These are phyloP conservation scores for Drosophila tsacasi DNA, from an alignment of 1,140 invertebrate genomes.

Conservation along the genomic window DNA sequence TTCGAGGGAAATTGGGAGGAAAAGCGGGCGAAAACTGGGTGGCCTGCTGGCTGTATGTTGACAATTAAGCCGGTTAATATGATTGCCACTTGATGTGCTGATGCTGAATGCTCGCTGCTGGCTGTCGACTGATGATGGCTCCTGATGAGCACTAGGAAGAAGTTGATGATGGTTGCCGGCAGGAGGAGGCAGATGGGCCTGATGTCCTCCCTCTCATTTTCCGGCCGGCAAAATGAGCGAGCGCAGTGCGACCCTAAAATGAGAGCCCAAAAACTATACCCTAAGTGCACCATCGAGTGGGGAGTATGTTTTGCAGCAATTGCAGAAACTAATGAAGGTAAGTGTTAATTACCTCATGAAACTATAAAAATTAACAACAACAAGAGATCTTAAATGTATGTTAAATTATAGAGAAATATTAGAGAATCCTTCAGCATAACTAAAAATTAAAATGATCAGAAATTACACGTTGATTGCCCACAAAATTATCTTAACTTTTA, in stretches of 20 bases:
- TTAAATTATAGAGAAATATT: too few species aligned
- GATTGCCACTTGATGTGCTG: slow-evolving; percentile 81
- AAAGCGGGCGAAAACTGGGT: background rate
- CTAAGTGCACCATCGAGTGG: slow-evolving; percentile 29
- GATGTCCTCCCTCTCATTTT: slow-evolving; percentile 17
- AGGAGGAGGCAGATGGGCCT: slow-evolving; percentile 3
- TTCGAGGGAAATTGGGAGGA: slow-evolving; percentile 24
- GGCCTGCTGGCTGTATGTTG: slow-evolving; percentile 65
- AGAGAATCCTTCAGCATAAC: too few species aligned
- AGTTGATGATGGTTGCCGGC: background rate
- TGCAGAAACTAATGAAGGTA: background rate
- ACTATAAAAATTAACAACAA: background rate
- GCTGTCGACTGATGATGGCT: slow-evolving; percentile 48
- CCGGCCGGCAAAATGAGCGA: slow-evolving; percentile 51
- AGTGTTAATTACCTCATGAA: background rate
- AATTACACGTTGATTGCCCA: background rate
- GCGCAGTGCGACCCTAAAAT: slow-evolving; percentile 66
- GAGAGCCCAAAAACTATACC: slow-evolving; percentile 37
- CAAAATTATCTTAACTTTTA: background rate
- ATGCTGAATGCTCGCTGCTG: slow-evolving; percentile 56
- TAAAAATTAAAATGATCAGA: too few species aligned
- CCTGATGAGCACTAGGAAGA: slow-evolving; percentile 26
- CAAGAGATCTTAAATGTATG: too few species aligned
- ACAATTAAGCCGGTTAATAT: slow-evolving; percentile 81
- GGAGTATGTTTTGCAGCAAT: slow-evolving; percentile 9